phyloP scores from a whole-genome alignment of 2,797 vertebrate genomes.

The Gallirallus australis region DNA sequence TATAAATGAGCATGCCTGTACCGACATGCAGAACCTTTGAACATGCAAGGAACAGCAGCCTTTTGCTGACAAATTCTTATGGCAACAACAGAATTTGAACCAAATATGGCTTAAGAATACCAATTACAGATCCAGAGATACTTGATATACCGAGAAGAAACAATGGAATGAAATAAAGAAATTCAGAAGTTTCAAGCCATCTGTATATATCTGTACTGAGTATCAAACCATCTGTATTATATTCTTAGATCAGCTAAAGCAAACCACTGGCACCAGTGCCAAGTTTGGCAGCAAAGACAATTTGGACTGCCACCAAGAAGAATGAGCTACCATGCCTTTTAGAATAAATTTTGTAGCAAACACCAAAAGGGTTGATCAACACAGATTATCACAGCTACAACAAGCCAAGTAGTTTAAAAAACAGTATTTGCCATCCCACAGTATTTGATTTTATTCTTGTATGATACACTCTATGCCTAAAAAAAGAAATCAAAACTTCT shows the following conservation, averaged over 20 bases:
- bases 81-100: background rate
- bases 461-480: background rate
- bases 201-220: slow-evolving; percentile 47
- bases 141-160: slow-evolving; percentile 28
- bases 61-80: background rate
- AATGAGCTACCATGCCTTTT: slow-evolving; percentile 68
- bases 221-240: slow-evolving; percentile 72
- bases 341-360: slow-evolving; percentile 71
- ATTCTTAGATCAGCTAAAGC: slow-evolving; percentile 72
- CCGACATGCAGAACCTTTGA: background rate
- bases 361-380: slow-evolving; percentile 75
- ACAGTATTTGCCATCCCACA: slow-evolving; percentile 62
- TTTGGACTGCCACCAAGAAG: slow-evolving; percentile 57
- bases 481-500: background rate
- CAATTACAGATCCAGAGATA: background rate
- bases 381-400: slow-evolving; percentile 74
- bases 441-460: slow-evolving; percentile 15
- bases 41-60: background rate
- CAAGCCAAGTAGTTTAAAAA: slow-evolving; percentile 62
- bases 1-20: background rate
- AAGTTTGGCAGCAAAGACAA: slow-evolving; percentile 65
- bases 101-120: slow-evolving; percentile 9
- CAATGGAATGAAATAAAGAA: slow-evolving; percentile 42
- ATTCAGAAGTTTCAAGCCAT: slow-evolving; percentile 46
- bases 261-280: slow-evolving; percentile 72